A percentile compares a stretch with the other conserved stretches of the same genome.
Conservation (phyloP, 2,888 invertebrate species). For the Nemapogon koenigi region DNA sequence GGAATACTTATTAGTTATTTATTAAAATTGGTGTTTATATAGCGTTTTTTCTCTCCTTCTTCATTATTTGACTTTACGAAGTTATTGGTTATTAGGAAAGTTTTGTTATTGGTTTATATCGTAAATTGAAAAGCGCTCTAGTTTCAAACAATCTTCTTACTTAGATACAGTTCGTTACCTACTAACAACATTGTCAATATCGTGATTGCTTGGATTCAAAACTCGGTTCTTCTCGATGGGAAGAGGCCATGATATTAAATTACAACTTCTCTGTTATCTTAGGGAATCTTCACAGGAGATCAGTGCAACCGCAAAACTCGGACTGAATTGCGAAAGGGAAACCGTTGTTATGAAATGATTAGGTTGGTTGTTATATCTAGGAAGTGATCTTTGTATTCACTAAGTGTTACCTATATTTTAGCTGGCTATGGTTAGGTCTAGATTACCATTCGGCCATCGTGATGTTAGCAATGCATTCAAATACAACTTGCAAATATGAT, state of each 20-base stretch:
- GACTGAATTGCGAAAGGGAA: conserved; percentile 41
- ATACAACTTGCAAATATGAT: no score
- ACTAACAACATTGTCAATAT: conserved; percentile 12
- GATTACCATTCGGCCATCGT: no score
- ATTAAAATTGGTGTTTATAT: no score
- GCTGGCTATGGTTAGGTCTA: no score
- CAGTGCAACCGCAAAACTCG: conserved; percentile 12
- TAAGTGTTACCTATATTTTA: conserved; percentile 6
- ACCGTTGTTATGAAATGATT: conserved; percentile 45
- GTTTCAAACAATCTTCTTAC: background rate
- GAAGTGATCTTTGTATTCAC: conserved; percentile 7
- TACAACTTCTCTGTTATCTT: conserved; percentile 20
- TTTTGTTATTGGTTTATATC: no score
- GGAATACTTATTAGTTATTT: no score
- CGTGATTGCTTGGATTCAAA: conserved; percentile 10
- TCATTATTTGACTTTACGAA: no score
- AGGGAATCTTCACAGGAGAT: conserved; percentile 8
- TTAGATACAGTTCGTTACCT: conserved; percentile 1
- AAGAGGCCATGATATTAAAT: conserved; percentile 18
- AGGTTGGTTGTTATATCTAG: conserved; percentile 25
- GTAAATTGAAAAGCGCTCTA: no score
- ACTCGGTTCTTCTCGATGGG: conserved; percentile 5
- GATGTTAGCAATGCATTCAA: no score
- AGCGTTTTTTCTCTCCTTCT: no score
- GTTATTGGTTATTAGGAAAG: no score